phyloP scores from a whole-genome alignment of 2,888 invertebrate species.

The Lydus trimaculatus region DNA sequence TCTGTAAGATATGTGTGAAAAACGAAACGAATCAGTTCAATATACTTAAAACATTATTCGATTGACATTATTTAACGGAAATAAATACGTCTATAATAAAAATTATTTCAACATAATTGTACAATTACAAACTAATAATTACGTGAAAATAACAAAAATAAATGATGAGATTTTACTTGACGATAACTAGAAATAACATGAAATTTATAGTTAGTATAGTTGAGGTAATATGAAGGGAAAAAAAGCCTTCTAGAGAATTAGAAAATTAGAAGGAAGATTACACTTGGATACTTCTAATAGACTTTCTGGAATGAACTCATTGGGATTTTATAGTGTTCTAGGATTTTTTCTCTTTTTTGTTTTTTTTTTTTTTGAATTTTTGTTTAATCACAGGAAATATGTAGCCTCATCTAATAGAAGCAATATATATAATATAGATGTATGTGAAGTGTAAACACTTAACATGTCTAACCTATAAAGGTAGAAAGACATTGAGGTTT shows the following conservation, averaged over 20 bases:
- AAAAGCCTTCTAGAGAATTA: background rate
- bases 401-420: background rate
- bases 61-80: background rate
- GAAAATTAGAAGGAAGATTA: slow-evolving; percentile 2
- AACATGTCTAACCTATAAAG: background rate
- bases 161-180: background rate
- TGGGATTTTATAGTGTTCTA: background rate
- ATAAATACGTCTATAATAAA: background rate
- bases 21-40: background rate
- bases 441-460: background rate
- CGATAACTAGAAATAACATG: background rate
- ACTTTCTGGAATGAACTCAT: background rate
- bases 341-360: no score
- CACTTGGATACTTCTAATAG: background rate
- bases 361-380: background rate
- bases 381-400: background rate
- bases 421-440: background rate
- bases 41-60: background rate
- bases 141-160: background rate
- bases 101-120: background rate
- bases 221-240: no score
- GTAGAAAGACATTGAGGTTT: slow-evolving; percentile 30
- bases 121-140: background rate
- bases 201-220: background rate
- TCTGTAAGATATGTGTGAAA: background rate